A percentile compares a stretch with the other conserved stretches of the same genome.
phyloP scores from a whole-genome alignment of 2,797 vertebrate species.

The Neosilurus mollespiculum region DNA sequence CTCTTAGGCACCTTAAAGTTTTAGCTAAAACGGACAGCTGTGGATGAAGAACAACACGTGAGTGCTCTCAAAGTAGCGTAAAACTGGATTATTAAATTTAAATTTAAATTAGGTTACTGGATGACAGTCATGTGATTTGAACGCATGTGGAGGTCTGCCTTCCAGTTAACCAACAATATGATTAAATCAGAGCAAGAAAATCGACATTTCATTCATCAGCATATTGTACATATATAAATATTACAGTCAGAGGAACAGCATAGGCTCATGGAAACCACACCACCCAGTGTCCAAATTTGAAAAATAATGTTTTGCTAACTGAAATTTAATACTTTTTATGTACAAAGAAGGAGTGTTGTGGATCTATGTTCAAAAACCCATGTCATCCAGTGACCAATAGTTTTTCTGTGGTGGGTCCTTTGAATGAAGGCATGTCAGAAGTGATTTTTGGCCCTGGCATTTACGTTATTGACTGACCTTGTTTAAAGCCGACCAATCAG shows the following conservation, averaged over 20 bases:
- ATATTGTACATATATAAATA: neutral
- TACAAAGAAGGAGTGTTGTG: too few species aligned
- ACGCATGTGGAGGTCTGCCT: neutral
- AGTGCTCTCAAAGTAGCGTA: conserved; percentile 15
- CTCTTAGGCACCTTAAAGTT: neutral
- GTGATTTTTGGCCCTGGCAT: too few species aligned
- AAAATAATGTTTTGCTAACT: too few species aligned
- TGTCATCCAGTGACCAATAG: too few species aligned
- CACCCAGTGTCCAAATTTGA: too few species aligned
- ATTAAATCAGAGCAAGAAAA: neutral
- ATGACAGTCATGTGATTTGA: conserved; percentile 46
- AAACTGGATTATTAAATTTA: conserved; percentile 39
- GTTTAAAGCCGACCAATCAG: too few species aligned
- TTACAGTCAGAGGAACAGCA: neutral
- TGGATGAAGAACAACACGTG: neutral
- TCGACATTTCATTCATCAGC: neutral
- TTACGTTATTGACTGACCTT: too few species aligned
- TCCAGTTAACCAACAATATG: neutral
- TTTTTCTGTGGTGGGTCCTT: too few species aligned
- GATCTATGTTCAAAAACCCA: too few species aligned
- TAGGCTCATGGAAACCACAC: neutral
- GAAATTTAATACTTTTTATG: too few species aligned
- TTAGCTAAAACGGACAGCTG: neutral
- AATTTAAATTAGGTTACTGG: conserved; percentile 13
- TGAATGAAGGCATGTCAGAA: too few species aligned